Base-by-base conservation (phyloP, 1,140 invertebrate genomes). In the Holcopasites calliopsidis region DNA sequence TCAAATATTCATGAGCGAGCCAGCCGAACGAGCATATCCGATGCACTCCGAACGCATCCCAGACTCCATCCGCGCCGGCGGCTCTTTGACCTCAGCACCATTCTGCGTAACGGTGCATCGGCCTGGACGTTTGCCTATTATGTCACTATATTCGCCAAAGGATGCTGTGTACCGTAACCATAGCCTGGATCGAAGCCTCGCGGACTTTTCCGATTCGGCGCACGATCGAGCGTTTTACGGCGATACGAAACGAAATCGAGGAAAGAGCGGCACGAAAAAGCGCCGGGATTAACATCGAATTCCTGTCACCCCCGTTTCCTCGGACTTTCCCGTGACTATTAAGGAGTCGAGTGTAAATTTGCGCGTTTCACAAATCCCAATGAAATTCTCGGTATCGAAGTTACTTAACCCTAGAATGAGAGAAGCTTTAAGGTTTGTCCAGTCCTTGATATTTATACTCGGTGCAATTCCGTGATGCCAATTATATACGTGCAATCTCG, bases 111-210 rank as follows among this genome's bases (percentile, higher is more conserved):
- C 85, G 85, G 85, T 86, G 84, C 84, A 86, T 86, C 75, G 81
- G 78, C 81, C 84, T 85, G 81, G 73, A 86, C 85, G 84, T 82
- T 86, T 84, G 85, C 85, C 85, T 86, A 86, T 86, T 86, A 86
- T 86, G 84, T 85, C 84, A 85, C 83, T 85, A 83, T 80, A 84
- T 85, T 82, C 77, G 68, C 58, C 60, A 76, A 72, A 77, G 77
- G 83, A 82, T 79, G 64, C 52, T 78, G 75, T 35, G 64, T 73
- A 76, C 77, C 76, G 68, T 79, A 79, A 83, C 61, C 33, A 35
- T 21, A 64, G 38, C 54, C 28, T 60, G 50, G 55, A 73, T 72
- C 1, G 18, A 49, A 44, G 47, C 35, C 47, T 57, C 60, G 23
- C 28, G n/a, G 65, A 35, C 73, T 79, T 73, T 69, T 52, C 47